These are phyloP conservation scores for Malaclemys terrapin DNA, from an alignment of 2,113 vertebrate genomes.

Conservation along the genomic window DNA sequence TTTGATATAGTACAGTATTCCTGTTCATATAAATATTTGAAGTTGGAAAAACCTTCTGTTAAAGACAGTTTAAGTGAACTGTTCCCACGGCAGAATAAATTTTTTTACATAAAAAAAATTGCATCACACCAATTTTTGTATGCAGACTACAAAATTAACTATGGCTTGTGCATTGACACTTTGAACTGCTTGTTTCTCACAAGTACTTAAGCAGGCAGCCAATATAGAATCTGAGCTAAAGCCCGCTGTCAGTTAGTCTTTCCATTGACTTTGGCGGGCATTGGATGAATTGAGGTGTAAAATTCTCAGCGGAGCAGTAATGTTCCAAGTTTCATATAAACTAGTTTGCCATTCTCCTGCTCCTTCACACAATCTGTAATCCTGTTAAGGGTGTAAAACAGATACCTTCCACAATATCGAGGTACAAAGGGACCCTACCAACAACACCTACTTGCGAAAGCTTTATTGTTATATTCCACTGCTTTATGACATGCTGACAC, in stretches of 20 bases:
- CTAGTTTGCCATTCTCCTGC: not conserved
- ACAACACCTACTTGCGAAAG: not conserved
- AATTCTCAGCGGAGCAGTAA: not conserved
- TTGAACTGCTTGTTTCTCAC: conserved; percentile 27
- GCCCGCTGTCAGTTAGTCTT: not conserved
- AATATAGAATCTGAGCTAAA: not conserved
- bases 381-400: accelerated
- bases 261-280: not conserved
- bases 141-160: accelerated
- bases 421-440: accelerated
- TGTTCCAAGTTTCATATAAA: not conserved
- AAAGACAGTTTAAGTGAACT: conserved; percentile 50
- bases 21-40: conserved; percentile 83
- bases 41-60: conserved; percentile 75
- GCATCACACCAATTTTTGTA: not conserved
- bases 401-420: not conserved
- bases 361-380: not conserved
- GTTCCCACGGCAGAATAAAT: conserved; percentile 49
- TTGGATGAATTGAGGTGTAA: not conserved
- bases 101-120: not conserved
- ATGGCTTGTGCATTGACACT: not conserved
- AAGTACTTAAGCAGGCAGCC: conserved; percentile 32
- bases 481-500: not conserved
- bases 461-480: not conserved
- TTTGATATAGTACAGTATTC: conserved; percentile 78